These are phyloP conservation scores for Sebastes oblongus DNA, from an alignment of 2,797 vertebrate genomes.

Conservation along the genomic window DNA sequence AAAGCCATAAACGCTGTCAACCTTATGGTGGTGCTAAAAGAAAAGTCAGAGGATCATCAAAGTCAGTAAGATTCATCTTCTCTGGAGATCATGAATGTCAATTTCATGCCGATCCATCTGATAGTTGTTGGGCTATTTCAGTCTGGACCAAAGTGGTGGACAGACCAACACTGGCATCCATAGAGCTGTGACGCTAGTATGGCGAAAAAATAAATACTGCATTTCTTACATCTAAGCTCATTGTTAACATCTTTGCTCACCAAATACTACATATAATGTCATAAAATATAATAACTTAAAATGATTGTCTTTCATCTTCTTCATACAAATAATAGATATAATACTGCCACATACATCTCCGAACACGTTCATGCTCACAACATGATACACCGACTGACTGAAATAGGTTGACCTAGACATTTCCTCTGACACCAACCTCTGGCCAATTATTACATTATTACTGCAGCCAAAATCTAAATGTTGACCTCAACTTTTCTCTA, in stretches of 20 bases:
- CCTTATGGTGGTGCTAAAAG: not conserved
- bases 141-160: not conserved
- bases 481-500: not conserved
- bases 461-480: not conserved
- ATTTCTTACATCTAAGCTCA: not conserved
- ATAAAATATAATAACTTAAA: not conserved
- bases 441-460: not conserved
- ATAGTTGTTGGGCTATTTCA: not conserved
- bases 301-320: too few relatives aligned
- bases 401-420: not conserved
- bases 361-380: not conserved
- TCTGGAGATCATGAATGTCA: not conserved
- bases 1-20: not conserved
- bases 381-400: not conserved
- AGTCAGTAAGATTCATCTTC: not conserved
- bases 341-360: not conserved
- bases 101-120: not conserved
- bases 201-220: not conserved
- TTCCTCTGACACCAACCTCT: not conserved
- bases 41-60: not conserved
- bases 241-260: not conserved
- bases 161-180: not conserved
- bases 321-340: not conserved
- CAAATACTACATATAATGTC: not conserved
- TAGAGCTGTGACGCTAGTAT: not conserved